Base-by-base conservation (phyloP, 1,140 invertebrate species). In the Polypedilum vanderplanki region DNA sequence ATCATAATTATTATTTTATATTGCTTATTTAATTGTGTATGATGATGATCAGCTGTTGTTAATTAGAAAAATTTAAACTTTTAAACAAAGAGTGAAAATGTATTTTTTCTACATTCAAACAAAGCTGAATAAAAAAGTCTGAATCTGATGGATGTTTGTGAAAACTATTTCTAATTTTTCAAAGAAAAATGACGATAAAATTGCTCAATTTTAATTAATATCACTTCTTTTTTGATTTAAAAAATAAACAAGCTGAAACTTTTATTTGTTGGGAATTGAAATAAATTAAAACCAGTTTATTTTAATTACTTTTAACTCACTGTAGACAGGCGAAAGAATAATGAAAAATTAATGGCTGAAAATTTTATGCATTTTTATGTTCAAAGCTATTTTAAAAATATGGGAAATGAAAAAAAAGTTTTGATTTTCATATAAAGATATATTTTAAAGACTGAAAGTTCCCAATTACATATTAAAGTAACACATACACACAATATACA, bases 381-480 rank as follows among this genome's bases (percentile, higher is more conserved):
- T 57, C 46, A 57, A 57, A 57, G 15, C 12, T 57, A 57, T 57
- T 57, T 57, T 57, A 3, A 33, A 33, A 33, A 33, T 3, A 33
- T 33, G 5, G 24, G 2, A 33, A 33, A 33, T 33, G 24, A 33
- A 3, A 33, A 3, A n/a, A 57, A 57, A 57, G 9, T n/a, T 57
- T 3, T 57, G 46, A 57, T 57, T 57, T 46, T 57, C 46, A 12
- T 57, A 57, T 57, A 57, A 15, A 46, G 41, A 57, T 57, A 12
- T 57, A 12, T 57, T 57, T 57, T 57, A 57, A 57, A 57, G 46
- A 57, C 46, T 57, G 46, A 57, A 57, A 57, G 46, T 57, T 57
- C 46, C 46, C 46, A 57, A 57, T 15, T 57, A 57, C 46, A 57
- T 15, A 15, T 15, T 57, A 57, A 9, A 57, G 24, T 5, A 33